These are phyloP conservation scores for Poecilia latipinna DNA, from an alignment of 2,113 vertebrate species.

Conservation along the genomic window DNA sequence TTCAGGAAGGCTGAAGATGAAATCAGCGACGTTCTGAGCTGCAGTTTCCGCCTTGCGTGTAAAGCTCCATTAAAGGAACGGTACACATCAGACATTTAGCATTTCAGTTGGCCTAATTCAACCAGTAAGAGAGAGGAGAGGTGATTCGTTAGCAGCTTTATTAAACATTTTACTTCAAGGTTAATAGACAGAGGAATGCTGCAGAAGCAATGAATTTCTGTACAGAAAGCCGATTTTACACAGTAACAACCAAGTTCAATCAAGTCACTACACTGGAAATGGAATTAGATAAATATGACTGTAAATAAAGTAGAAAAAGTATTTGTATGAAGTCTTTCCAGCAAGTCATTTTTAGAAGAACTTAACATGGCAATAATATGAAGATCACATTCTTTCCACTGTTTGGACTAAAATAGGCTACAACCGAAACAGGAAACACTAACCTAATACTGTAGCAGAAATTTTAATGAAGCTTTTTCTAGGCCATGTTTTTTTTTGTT, in stretches of 20 bases:
- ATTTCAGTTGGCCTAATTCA: constrained; percentile 39
- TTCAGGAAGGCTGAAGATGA: constrained; percentile 43
- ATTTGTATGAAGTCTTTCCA: not conserved
- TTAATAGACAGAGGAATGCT: constrained; percentile 23
- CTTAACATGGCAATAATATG: not conserved
- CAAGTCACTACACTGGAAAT: not conserved
- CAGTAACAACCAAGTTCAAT: not conserved
- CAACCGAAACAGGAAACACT: not conserved
- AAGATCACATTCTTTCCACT: not conserved
- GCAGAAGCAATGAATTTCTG: not conserved
- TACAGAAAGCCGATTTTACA: constrained; percentile 15
- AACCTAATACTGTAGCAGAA: constrained; percentile 15
- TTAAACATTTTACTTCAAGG: constrained; percentile 2
- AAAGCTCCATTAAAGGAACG: constrained; percentile 40
- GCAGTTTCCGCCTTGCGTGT: constrained; percentile 25
- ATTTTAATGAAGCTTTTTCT: constrained; percentile 37
- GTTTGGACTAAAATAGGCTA: not conserved
- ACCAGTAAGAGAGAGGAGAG: constrained; percentile 25
- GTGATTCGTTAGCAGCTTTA: constrained; percentile 28
- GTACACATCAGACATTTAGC: constrained; percentile 18
- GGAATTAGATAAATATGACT: not conserved
- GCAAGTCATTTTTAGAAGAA: constrained; percentile 7
- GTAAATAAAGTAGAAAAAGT: not conserved
- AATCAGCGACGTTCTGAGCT: constrained; percentile 8
- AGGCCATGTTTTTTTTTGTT: constrained; percentile 28